Evolutionary conservation across 2,888 invertebrate species (phyloP).

Genomic region (Oscheius sp.): DNA sequence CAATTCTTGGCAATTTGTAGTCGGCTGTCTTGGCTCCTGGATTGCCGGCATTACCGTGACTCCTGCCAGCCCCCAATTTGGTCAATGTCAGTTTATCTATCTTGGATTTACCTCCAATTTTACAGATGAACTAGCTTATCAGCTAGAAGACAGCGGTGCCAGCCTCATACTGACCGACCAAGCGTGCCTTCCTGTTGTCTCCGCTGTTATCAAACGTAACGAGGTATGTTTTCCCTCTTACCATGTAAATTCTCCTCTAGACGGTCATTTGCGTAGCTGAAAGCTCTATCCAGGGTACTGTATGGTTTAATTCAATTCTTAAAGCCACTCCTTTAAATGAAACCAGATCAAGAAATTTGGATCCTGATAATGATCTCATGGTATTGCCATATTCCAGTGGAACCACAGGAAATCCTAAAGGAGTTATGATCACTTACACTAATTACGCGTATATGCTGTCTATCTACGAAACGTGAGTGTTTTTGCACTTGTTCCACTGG

Average conservation of each 20-base stretch:
- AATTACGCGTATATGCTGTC: slow-evolving; percentile 47
- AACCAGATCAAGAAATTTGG: slow-evolving; percentile 36
- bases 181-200: slow-evolving; percentile 26
- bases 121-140: slow-evolving; percentile 28
- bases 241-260: neutral
- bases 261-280: slow-evolving; percentile 26
- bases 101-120: neutral
- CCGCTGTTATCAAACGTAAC: slow-evolving; percentile 11
- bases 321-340: neutral
- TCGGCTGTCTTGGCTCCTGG: slow-evolving; percentile 43
- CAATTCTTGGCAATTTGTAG: slow-evolving; percentile 48
- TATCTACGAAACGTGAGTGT: slow-evolving; percentile 22
- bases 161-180: slow-evolving; percentile 21
- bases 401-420: slow-evolving; percentile 66
- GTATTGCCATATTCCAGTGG: slow-evolving; percentile 63
- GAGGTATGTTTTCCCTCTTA: neutral
- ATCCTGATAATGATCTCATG: slow-evolving; percentile 50
- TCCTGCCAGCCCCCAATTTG: slow-evolving; percentile 47
- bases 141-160: slow-evolving; percentile 30
- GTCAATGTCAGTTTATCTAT: slow-evolving; percentile 12
- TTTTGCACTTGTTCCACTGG: neutral
- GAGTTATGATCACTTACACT: slow-evolving; percentile 58
- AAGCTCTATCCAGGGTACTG: slow-evolving; percentile 20
- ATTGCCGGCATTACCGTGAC: slow-evolving; percentile 49
- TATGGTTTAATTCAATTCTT: slow-evolving; percentile 18